Evolutionary conservation across 92 coral and sea anemone genomes (phyloP).

Genomic region (Phenganax stokvisi): DNA sequence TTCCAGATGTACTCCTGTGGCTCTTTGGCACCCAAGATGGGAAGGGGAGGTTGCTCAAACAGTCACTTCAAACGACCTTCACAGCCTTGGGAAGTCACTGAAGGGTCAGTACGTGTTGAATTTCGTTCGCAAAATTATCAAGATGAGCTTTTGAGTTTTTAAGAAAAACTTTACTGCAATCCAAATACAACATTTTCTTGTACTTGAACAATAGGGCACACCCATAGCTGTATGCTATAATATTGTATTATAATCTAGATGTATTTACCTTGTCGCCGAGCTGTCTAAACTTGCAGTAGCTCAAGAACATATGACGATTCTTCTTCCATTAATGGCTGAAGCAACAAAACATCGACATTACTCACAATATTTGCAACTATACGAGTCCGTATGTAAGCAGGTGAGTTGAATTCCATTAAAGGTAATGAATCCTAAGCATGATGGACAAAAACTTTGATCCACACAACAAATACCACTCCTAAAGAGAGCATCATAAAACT

Average conservation of each 20-base stretch:
- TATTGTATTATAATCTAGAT: conserved; percentile 43
- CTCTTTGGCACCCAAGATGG: conserved; percentile 96
- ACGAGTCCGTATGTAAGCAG: conserved; percentile 90
- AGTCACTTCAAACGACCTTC: conserved; percentile 90
- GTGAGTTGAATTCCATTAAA: conserved; percentile 35
- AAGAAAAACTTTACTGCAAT: no score
- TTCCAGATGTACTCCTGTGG: conserved; percentile 96
- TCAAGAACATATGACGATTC: conserved; percentile 52
- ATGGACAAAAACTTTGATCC: background rate
- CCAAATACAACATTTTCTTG: no score
- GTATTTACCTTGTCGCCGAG: conserved; percentile 80
- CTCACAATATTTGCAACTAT: conserved; percentile 77
- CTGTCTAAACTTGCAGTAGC: conserved; percentile 61
- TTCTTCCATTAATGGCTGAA: conserved; percentile 68
- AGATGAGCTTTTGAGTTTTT: no score
- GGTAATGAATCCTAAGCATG: background rate
- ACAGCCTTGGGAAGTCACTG: conserved; percentile 94
- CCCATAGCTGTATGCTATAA: background rate
- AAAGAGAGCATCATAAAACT: no score
- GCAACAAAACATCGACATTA: conserved; percentile 74
- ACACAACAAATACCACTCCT: no score
- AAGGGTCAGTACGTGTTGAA: conserved; percentile 59
- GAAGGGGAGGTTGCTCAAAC: conserved; percentile 94
- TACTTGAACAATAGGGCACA: no score
- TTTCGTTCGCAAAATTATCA: no score